Base-by-base conservation (phyloP, 1,140 invertebrate genomes). In the Orchestia grillus region DNA sequence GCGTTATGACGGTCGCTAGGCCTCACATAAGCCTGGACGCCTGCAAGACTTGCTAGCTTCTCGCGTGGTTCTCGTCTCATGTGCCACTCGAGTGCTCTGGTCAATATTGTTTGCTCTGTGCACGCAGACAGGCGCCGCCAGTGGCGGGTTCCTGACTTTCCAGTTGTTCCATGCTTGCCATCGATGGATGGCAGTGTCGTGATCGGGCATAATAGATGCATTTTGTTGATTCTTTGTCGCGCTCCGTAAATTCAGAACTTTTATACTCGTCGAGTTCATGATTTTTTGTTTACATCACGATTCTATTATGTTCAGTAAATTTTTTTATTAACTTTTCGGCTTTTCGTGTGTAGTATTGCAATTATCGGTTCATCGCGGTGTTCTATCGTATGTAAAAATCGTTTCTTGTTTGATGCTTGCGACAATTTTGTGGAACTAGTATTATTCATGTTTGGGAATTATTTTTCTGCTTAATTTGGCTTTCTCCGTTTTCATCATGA, bases 21-120 rank as follows among this genome's bases (percentile, higher is more conserved):
- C n/a, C 36, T 19, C 23, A 42, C 28, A 90, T 90, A 90, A 90
- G 41, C 88, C 43, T 90, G 41, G 43, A 90, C 88, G 88, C 88
- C 41, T 90, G 88, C 88, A 42, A 42, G 88, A 44, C 88, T 90
- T 90, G 16, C 88, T 90, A 44, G 88, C 88, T 90, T 90, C 36
- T 90, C 41, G 4, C 8, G 3, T 90, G 41, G 41, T 90, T 44
- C 88, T 90, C 43, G 8, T 90, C 43, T 44, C 88, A 42, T 90
- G 41, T 90, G 88, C 4, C 88, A 28, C 88, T 90, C 41, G 23
- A 16, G 88, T 90, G 88, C 88, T 77, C 88, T 90, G 88, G 88
- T 90, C 88, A 90, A 90, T 90, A 90, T 44, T 90, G 88, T 90
- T 90, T 90, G 88, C 43, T 90, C 88, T 90, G 88, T 44, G 62